These are phyloP conservation scores for Onychomys leucogaster DNA, from an alignment of 2,797 vertebrate genomes.

Conservation along the genomic window DNA sequence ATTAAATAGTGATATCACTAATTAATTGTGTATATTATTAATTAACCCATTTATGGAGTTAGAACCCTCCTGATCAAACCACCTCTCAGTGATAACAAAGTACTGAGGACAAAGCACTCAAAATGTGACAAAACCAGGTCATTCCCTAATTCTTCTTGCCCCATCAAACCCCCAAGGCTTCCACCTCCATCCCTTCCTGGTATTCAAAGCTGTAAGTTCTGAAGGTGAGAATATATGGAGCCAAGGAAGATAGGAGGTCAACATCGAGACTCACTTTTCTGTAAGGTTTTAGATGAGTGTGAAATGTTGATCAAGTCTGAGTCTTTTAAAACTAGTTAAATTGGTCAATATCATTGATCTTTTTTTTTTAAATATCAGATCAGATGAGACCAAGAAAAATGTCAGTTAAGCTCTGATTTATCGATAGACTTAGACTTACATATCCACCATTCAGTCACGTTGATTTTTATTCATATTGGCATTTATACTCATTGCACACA, in stretches of 20 bases:
- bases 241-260: background rate
- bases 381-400: slow-evolving; percentile 38
- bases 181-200: background rate
- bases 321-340: slow-evolving; percentile 9
- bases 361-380: background rate
- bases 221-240: background rate
- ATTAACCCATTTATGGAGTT: background rate
- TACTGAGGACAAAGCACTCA: background rate
- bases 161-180: background rate
- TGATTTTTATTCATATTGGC: background rate
- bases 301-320: background rate
- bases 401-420: background rate
- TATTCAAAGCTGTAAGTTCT: slow-evolving; percentile 13
- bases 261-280: background rate
- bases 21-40: no score
- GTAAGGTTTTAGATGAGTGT: background rate
- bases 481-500: background rate
- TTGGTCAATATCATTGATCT: background rate
- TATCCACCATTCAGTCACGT: background rate
- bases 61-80: background rate
- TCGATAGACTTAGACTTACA: slow-evolving; percentile 20
- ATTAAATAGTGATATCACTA: no score
- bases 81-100: background rate
- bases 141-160: accelerated
- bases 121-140: background rate